Evolutionary conservation across 2,888 invertebrate genomes (phyloP).

Genomic region (Bhutanitis thaidina): DNA sequence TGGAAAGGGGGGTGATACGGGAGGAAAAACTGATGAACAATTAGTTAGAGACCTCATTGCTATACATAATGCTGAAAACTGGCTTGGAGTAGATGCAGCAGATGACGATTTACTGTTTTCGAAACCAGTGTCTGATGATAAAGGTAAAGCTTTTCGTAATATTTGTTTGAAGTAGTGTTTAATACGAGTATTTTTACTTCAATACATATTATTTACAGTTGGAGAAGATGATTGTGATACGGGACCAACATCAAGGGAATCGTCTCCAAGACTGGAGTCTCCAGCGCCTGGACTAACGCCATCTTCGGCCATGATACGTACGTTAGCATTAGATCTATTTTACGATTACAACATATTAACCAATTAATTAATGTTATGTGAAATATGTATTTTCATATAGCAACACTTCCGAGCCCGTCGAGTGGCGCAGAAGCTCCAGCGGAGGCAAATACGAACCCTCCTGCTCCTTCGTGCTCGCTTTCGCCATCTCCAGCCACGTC

Average conservation of each 20-base stretch:
- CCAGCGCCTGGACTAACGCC: conserved; percentile 79
- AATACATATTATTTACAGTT: conserved; percentile 34
- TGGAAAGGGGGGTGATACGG: conserved; percentile 92
- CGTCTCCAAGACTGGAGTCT: conserved; percentile 85
- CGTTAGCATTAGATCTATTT: conserved; percentile 34
- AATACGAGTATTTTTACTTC: not conserved
- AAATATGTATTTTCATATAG: conserved; percentile 29
- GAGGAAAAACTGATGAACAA: conserved; percentile 93
- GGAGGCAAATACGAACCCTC: conserved; percentile 39
- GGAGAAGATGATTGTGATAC: conserved; percentile 84
- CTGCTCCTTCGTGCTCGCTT: conserved; percentile 39
- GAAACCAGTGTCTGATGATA: conserved; percentile 85
- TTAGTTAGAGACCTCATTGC: conserved; percentile 92
- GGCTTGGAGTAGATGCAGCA: conserved; percentile 94
- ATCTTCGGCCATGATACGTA: conserved; percentile 62
- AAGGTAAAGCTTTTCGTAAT: conserved; percentile 46
- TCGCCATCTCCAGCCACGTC: conserved; percentile 54
- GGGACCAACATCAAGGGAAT: conserved; percentile 83
- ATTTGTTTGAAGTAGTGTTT: not conserved
- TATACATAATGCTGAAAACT: conserved; percentile 96
- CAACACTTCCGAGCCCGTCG: conserved; percentile 62
- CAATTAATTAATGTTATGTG: too few relatives aligned
- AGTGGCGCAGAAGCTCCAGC: conserved; percentile 58
- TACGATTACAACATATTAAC: too few relatives aligned
- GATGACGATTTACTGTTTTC: conserved; percentile 93